Evolutionary conservation across 2,888 invertebrate species (phyloP).

Genomic region (Busseola fusca): DNA sequence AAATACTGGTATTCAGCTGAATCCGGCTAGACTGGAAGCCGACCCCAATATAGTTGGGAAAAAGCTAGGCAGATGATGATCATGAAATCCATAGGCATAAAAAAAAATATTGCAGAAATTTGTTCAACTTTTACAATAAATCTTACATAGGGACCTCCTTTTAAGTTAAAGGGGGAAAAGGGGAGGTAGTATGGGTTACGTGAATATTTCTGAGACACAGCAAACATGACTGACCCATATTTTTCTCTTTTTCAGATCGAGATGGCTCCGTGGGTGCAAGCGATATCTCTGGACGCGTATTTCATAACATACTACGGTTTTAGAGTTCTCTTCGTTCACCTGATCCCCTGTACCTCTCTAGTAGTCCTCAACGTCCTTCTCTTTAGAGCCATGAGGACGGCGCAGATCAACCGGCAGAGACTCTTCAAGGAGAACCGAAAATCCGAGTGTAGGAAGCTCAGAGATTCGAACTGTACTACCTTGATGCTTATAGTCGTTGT

Average conservation of each 20-base stretch:
- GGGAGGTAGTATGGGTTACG: too few relatives aligned
- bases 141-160: too few relatives aligned
- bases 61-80: too few relatives aligned
- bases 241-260: constrained; percentile 77
- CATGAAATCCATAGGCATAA: too few relatives aligned
- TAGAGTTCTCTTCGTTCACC: constrained; percentile 96
- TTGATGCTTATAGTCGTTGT: constrained; percentile 96
- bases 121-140: too few relatives aligned
- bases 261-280: constrained; percentile 92
- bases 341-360: constrained; percentile 96
- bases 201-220: too few relatives aligned
- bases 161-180: too few relatives aligned
- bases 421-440: constrained; percentile 93
- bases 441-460: constrained; percentile 93
- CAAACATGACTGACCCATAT: neutral
- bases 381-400: constrained; percentile 95
- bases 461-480: constrained; percentile 95
- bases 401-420: constrained; percentile 93
- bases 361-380: constrained; percentile 96
- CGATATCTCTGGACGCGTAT: constrained; percentile 92
- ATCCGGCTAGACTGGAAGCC: too few relatives aligned
- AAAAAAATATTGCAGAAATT: too few relatives aligned
- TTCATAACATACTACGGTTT: constrained; percentile 95
- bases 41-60: too few relatives aligned
- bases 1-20: too few relatives aligned